These are phyloP conservation scores for Strongylocentrotus purpuratus DNA, from an alignment of 35 echinoderm and acorn worm genomes.

Conservation along the genomic window DNA sequence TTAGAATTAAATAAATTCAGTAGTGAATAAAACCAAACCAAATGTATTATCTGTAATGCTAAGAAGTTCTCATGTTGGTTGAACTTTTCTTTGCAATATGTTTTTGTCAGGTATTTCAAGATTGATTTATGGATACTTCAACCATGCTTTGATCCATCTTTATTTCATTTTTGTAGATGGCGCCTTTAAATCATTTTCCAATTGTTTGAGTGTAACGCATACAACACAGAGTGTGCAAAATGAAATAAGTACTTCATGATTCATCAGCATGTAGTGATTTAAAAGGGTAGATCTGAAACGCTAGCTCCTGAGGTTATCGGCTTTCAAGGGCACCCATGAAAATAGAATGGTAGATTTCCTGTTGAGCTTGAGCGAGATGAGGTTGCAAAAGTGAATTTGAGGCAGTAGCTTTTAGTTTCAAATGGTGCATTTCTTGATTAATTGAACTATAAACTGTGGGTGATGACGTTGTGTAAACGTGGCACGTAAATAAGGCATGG, in stretches of 20 bases:
- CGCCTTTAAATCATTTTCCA: background rate
- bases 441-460: background rate
- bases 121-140: background rate
- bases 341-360: conserved; percentile 13
- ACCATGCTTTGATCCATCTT: background rate
- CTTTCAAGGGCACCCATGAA: background rate
- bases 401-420: background rate
- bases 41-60: background rate
- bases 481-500: background rate
- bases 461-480: background rate
- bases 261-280: background rate
- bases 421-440: conserved; percentile 17
- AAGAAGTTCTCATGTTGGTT: background rate
- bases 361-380: background rate
- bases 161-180: background rate
- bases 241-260: conserved; percentile 3
- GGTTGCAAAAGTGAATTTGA: background rate
- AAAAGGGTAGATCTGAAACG: background rate
- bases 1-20: too few relatives aligned
- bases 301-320: background rate
- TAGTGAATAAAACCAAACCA: too few relatives aligned
- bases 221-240: background rate
- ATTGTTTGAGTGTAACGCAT: background rate
- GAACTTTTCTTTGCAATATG: background rate
- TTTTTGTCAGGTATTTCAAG: background rate